These are phyloP conservation scores for Limanda limanda DNA, from an alignment of 2,113 vertebrate genomes.

Conservation along the genomic window DNA sequence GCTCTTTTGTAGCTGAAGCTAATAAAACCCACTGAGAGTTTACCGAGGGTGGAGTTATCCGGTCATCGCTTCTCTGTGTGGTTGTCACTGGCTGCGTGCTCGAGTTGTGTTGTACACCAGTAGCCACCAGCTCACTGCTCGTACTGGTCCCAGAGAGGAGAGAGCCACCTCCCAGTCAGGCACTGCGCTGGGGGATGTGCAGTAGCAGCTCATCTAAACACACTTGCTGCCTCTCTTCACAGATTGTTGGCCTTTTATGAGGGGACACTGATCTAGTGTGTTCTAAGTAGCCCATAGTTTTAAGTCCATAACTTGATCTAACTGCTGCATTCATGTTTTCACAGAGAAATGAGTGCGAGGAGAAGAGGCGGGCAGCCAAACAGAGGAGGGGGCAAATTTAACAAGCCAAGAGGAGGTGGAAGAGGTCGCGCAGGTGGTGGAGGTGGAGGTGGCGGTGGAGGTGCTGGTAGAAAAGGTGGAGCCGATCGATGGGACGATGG, in stretches of 20 bases:
- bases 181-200: not conserved
- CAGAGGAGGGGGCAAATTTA: slow-evolving; percentile 86
- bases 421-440: slow-evolving; percentile 59
- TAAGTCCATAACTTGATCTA: no score
- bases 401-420: slow-evolving; percentile 79
- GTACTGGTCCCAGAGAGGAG: slow-evolving; percentile 28
- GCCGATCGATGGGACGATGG: slow-evolving; percentile 85
- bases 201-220: slow-evolving; percentile 17
- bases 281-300: not conserved
- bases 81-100: slow-evolving; percentile 11
- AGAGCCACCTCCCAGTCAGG: not conserved
- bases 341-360: slow-evolving; percentile 79
- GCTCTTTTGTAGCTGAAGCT: not conserved
- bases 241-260: slow-evolving; percentile 33
- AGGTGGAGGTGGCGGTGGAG: slow-evolving; percentile 41
- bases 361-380: slow-evolving; percentile 89
- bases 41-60: no score
- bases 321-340: slow-evolving; percentile 4
- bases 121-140: slow-evolving; percentile 63
- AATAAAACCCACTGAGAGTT: no score
- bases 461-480: slow-evolving; percentile 78
- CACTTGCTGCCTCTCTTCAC: slow-evolving; percentile 5
- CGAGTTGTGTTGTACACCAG: slow-evolving; percentile 60
- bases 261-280: slow-evolving; percentile 23
- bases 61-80: no score